Evolutionary conservation across 2,888 invertebrate genomes (phyloP).

Genomic region (Cylloceria caligata): DNA sequence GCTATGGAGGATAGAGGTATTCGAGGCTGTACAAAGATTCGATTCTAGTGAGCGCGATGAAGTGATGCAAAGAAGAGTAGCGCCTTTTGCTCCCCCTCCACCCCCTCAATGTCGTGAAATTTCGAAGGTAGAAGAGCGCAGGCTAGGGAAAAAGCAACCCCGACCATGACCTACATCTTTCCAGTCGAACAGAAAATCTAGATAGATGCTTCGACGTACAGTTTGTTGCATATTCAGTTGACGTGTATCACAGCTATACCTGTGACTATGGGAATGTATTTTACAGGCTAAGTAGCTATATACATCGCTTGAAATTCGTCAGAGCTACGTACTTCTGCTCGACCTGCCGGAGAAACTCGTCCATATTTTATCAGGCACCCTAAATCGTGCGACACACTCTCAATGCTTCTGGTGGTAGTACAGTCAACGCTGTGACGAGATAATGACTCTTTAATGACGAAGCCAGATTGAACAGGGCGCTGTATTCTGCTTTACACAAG

Average conservation of each 20-base stretch:
- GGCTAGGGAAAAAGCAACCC: conserved; percentile 35
- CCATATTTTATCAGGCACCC: conserved; percentile 33
- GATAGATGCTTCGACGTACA: conserved; percentile 40
- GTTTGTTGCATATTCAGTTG: neutral
- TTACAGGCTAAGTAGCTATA: conserved; percentile 9
- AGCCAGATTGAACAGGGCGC: conserved; percentile 10
- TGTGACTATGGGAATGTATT: conserved; percentile 1
- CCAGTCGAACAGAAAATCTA: conserved; percentile 57
- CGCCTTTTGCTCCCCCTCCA: conserved; percentile 16
- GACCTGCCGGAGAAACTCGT: conserved; percentile 13
- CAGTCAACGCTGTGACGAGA: conserved; percentile 2
- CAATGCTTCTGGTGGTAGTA: neutral
- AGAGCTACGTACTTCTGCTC: neutral
- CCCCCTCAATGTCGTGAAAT: conserved; percentile 45
- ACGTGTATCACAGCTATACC: neutral
- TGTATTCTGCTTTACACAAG: conserved; percentile 17
- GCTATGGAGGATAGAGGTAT: conserved; percentile 22
- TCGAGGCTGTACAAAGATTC: conserved; percentile 41
- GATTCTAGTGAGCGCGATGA: conserved; percentile 44
- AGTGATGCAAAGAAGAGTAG: conserved; percentile 29
- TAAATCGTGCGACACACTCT: conserved; percentile 30
- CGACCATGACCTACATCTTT: conserved; percentile 65
- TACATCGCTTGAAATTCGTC: conserved; percentile 4
- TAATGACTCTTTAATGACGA: conserved; percentile 45
- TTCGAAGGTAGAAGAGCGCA: conserved; percentile 48